Base-by-base conservation (phyloP, 2,113 vertebrate species). In the Drymodes brunneopygia region DNA sequence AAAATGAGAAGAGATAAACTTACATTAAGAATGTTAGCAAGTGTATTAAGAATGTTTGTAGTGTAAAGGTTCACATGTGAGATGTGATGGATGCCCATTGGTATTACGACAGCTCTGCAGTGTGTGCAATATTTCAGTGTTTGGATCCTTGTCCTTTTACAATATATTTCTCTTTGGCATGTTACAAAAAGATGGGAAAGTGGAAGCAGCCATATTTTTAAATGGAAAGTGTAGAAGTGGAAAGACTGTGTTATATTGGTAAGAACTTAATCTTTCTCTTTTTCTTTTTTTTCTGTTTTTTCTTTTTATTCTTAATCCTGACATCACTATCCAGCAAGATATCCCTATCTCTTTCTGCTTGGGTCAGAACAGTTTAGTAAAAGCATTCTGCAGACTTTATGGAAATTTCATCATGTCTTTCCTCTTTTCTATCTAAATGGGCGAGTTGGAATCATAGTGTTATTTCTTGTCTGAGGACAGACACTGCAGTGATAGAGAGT, bases 201-300 rank as follows among this genome's bases (percentile, higher is more conserved):
- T 35, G 3, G 3, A 42, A 81, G 28, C 28, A 57, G 51, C 1
- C 6, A 5, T 50, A 28, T 48, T 77, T 94, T 57, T 66, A 8
- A 69, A 57, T 28, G 8, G 4, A 4, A 74, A 58, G 4, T 13
- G 7, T 38, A 48, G 19, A 28, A 78, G 3, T 36, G 25, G 12
- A 66, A 81, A 62, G 15, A 28, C 6, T 38, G 7, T 25, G 11
- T 45, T 73, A 45, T 0, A 5, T 77, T 45, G 35, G 15, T 57
- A 74, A 47, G 23, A 60, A 65, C 6, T 15, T 64, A 56, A 42
- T 18, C 1, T 44, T 36, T 47, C 4, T 17, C 0, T 23, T 17
- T n/a, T 15, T 11, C 1, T 7, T 14, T 40, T 40, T 33, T 7
- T 5, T 0, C 2, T 21, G 1, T 21, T 14, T 65, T 36, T 18